Conservation (phyloP, 2,113 vertebrate genomes). For the Coregonus clupeaformis region DNA sequence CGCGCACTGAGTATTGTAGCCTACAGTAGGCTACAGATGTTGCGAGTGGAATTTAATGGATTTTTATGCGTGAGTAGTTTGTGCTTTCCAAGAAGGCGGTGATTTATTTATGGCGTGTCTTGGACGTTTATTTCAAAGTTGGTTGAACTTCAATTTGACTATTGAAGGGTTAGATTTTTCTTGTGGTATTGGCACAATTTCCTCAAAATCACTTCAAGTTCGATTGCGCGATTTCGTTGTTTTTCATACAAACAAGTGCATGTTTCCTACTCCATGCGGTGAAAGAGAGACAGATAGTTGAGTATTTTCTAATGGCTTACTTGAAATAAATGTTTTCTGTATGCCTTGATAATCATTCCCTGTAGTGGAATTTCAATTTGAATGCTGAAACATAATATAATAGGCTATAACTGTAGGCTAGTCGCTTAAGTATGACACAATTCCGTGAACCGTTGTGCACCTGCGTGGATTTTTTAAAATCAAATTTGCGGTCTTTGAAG, state of each 20-base stretch:
- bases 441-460: too few species aligned
- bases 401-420: too few species aligned
- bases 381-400: too few species aligned
- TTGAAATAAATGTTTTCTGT: background rate
- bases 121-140: background rate
- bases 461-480: too few species aligned
- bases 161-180: too few species aligned
- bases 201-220: background rate
- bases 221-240: background rate
- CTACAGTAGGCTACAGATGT: background rate
- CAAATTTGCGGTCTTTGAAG: too few species aligned
- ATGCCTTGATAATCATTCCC: background rate
- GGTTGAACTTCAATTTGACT: background rate
- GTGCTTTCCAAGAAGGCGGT: background rate
- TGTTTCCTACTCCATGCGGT: background rate
- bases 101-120: background rate
- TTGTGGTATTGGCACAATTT: background rate
- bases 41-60: background rate
- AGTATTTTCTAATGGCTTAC: background rate
- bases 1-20: background rate
- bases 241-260: background rate
- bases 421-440: too few species aligned
- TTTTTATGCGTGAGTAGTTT: background rate
- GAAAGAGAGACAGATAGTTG: background rate
- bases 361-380: background rate